These are phyloP conservation scores for Saxidomus purpurata DNA, from an alignment of 1,140 invertebrate species.

Conservation along the genomic window DNA sequence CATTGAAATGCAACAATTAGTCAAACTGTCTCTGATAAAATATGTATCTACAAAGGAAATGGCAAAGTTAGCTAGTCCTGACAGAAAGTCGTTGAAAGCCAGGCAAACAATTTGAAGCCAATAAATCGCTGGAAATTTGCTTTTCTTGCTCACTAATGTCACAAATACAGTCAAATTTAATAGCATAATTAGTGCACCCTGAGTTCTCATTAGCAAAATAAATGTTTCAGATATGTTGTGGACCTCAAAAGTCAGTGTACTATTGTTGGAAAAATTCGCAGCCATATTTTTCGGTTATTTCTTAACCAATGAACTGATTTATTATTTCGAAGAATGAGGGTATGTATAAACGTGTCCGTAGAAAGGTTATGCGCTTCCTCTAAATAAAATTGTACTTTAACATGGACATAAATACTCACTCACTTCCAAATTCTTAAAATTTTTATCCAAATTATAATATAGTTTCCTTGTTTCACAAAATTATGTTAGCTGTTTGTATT, in stretches of 20 bases:
- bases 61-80: conserved; percentile 10
- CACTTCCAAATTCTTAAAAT: too few relatives aligned
- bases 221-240: background rate
- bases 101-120: conserved; percentile 31
- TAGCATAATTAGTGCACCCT: background rate
- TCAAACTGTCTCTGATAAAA: background rate
- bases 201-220: background rate
- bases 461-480: too few relatives aligned
- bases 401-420: too few relatives aligned
- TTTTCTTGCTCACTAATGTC: background rate
- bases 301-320: too few relatives aligned
- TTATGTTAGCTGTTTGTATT: too few relatives aligned
- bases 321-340: too few relatives aligned
- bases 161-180: background rate
- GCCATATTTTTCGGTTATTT: background rate
- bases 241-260: background rate
- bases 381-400: too few relatives aligned
- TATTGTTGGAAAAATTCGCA: background rate
- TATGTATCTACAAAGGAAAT: background rate
- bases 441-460: too few relatives aligned
- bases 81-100: background rate
- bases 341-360: too few relatives aligned
- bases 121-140: conserved; percentile 18
- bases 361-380: too few relatives aligned
- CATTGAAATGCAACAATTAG: background rate